Evolutionary conservation across 2,113 vertebrate genomes (phyloP), one percentile per base, ranked within the genome.

Genomic region (Ailuropoda melanoleuca): DNA sequence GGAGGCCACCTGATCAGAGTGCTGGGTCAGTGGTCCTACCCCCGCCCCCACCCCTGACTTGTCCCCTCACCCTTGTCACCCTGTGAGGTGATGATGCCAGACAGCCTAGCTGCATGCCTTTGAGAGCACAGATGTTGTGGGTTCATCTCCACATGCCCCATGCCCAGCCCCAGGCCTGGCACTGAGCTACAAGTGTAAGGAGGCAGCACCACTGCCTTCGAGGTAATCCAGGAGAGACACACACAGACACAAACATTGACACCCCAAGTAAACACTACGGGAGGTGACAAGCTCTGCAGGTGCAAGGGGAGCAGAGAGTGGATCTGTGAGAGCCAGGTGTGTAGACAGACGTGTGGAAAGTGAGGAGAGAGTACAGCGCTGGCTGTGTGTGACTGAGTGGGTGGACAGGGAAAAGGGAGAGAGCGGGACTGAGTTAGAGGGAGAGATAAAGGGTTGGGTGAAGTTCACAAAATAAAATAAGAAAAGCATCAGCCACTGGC

Each of bases 311-410:
- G 21, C 29, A 5, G 62, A 86, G 26, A 43, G 62, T 0, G 0
- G 86, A 18, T 82, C 77, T 15, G 21, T 31, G 70, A 0, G 72
- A 82, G 43, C 77, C 91, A 93, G 85, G 75, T 78, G 81, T 94
- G 86, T 5, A 86, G 91, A 96, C 29, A 94, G 68, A 88, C 78
- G 68, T 1, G 15, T 70, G 46, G 1, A 8, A 3, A 50, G 84
- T 24, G 85, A 94, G 53, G 8, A 3, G 3, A 43, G 24, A 82
- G 92, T 3, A 23, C 31, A 60, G 68, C 0, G 14, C 81, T 46
- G 74, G 75, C 88, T 80, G 56, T 24, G 50, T 77, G 81, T 24
- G 94, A 68, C 80, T 75, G 62, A 70, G 97, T 50, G 88, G 95
- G 94, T 14, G 19, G 87, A 53, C 56, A 64, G 81, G 75, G 62